A percentile compares a stretch with the other conserved stretches of the same genome.
Conservation (phyloP, 2,888 invertebrate species). For the Spialia ferax region DNA sequence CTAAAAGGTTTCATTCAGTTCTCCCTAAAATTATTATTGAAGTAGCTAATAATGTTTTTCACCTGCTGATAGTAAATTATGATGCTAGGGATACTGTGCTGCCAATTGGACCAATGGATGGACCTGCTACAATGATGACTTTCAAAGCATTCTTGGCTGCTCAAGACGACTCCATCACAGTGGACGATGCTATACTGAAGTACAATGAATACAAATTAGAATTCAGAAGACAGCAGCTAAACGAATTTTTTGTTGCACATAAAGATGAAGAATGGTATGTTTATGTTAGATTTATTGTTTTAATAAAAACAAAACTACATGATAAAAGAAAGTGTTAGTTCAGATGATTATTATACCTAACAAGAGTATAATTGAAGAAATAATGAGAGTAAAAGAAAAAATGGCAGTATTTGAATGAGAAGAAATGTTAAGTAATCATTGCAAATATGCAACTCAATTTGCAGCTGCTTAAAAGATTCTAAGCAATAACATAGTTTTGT, state of each 20-base stretch:
- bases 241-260: conserved; percentile 99
- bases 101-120: conserved; percentile 84
- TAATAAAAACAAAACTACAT: neutral
- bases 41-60: neutral
- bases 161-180: conserved; percentile 99
- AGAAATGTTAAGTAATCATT: neutral
- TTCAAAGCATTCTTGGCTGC: conserved; percentile 98
- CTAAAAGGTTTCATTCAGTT: too few species aligned
- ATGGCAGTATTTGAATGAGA: conserved; percentile 6
- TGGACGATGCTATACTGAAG: conserved; percentile 97
- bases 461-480: conserved; percentile 79
- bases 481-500: conserved; percentile 58
- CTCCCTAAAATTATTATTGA: too few species aligned
- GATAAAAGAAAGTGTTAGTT: neutral
- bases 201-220: conserved; percentile 99
- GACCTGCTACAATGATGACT: conserved; percentile 98
- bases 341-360: neutral
- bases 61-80: neutral
- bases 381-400: neutral
- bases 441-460: conserved; percentile 49
- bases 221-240: conserved; percentile 97
- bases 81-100: conserved; percentile 81
- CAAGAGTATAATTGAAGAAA: neutral
- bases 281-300: neutral
- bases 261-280: conserved; percentile 99